phyloP scores from a whole-genome alignment of 2,797 vertebrate species.

The Coregonus sp. region DNA sequence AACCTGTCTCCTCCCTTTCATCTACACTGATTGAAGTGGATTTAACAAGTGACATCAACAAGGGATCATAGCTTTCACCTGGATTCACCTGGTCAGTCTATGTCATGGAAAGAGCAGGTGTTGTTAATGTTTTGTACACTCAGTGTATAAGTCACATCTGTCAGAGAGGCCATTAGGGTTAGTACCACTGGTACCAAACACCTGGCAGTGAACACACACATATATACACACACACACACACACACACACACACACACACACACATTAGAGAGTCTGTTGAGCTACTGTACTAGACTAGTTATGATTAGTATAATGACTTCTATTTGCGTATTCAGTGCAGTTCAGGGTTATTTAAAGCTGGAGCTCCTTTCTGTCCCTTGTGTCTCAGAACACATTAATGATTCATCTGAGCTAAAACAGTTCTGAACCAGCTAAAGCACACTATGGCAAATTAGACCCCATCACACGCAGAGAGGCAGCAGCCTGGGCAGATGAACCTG shows the following conservation, averaged over 20 bases:
- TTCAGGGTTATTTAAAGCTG: slow-evolving; percentile 26
- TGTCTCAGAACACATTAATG: slow-evolving; percentile 37
- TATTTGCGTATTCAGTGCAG: slow-evolving; percentile 28
- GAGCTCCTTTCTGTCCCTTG: slow-evolving; percentile 28
- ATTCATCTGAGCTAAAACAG: slow-evolving; percentile 48
- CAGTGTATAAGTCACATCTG: slow-evolving; percentile 54
- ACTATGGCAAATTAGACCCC: slow-evolving; percentile 27
- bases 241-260: slow-evolving; percentile 1
- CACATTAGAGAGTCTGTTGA: background rate
- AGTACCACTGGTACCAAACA: background rate
- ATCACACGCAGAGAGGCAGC: slow-evolving; percentile 40
- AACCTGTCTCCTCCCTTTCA: too few relatives aligned
- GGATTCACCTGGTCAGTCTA: too few relatives aligned
- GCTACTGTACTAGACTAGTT: background rate
- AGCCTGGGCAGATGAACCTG: slow-evolving; percentile 41
- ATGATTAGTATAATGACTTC: background rate
- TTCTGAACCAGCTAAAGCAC: slow-evolving; percentile 31
- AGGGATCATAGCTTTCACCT: too few relatives aligned
- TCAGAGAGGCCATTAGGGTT: slow-evolving; percentile 43
- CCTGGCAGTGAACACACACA: slow-evolving; percentile 18
- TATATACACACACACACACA: slow-evolving; percentile 1
- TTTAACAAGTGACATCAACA: too few relatives aligned
- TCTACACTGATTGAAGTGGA: too few relatives aligned
- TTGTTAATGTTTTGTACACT: too few relatives aligned
- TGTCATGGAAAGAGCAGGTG: too few relatives aligned